Conservation (phyloP, 2,797 vertebrate genomes). For the Coluber constrictor region DNA sequence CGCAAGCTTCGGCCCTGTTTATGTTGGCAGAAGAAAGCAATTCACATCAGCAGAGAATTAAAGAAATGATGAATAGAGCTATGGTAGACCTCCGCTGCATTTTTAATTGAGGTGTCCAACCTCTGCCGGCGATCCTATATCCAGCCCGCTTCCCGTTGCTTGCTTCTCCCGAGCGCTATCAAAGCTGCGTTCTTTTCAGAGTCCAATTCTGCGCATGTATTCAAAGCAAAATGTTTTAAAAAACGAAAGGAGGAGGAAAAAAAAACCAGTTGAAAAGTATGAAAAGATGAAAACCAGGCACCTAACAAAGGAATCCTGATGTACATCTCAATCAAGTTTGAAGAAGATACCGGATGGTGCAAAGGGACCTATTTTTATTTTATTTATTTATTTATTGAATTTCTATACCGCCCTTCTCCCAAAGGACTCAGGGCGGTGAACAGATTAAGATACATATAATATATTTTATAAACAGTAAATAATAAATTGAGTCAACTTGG, state of each 20-base stretch:
- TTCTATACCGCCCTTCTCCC: no score
- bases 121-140: neutral
- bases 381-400: no score
- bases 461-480: no score
- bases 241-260: accelerated
- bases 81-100: neutral
- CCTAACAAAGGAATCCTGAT: neutral
- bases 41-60: constrained; percentile 27
- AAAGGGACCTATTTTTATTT: no score
- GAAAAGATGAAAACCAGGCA: neutral
- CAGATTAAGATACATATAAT: no score
- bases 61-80: constrained; percentile 27
- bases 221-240: neutral
- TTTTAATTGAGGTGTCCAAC: constrained; percentile 25
- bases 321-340: neutral
- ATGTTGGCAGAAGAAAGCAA: constrained; percentile 19
- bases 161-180: neutral
- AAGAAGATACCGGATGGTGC: neutral
- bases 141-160: neutral
- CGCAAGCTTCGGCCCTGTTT: neutral
- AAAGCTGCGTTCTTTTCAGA: neutral
- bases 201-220: neutral
- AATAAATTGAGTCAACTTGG: no score
- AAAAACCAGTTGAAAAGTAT: neutral
- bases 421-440: no score